Conservation (phyloP, 2,113 vertebrate genomes). For the Petroica traversi region DNA sequence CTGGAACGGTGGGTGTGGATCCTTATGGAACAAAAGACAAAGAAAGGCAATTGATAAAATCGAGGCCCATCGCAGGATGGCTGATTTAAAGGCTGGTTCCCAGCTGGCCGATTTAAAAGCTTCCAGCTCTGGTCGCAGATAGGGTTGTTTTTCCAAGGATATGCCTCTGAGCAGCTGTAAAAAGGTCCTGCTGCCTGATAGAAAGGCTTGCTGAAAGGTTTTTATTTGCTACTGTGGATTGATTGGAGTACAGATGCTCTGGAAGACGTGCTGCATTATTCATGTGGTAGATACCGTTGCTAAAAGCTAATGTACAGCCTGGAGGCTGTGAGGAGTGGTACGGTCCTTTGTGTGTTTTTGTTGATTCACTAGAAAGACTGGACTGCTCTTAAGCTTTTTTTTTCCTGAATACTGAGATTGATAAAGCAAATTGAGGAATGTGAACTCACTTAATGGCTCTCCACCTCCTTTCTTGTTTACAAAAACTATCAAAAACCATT, state of each 20-base stretch:
- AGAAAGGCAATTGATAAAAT: slow-evolving; percentile 43
- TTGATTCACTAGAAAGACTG: background rate
- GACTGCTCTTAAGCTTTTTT: background rate
- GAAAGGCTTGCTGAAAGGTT: slow-evolving; percentile 30
- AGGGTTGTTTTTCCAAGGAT: slow-evolving; percentile 17
- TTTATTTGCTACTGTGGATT: slow-evolving; percentile 33
- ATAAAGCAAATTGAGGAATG: slow-evolving; percentile 1
- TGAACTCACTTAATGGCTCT: background rate
- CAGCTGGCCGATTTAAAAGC: slow-evolving; percentile 25
- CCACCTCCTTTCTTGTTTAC: background rate
- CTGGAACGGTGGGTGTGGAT: background rate
- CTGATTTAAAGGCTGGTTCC: slow-evolving; percentile 6
- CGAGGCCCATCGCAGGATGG: background rate
- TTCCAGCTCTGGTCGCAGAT: background rate
- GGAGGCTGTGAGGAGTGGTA: slow-evolving; percentile 11
- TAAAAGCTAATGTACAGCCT: slow-evolving; percentile 58
- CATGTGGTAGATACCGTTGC: slow-evolving; percentile 36
- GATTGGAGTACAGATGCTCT: slow-evolving; percentile 50
- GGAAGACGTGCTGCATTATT: slow-evolving; percentile 51
- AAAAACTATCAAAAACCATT: background rate
- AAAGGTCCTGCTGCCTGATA: slow-evolving; percentile 23
- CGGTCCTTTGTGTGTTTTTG: slow-evolving; percentile 19
- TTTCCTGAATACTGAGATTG: slow-evolving; percentile 4
- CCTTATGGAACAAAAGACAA: slow-evolving; percentile 17
- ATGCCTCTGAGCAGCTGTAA: slow-evolving; percentile 31